Evolutionary conservation across 2,888 invertebrate species (phyloP), one percentile per base, ranked within the genome.

Genomic region (Gandaritis pyraliata): DNA sequence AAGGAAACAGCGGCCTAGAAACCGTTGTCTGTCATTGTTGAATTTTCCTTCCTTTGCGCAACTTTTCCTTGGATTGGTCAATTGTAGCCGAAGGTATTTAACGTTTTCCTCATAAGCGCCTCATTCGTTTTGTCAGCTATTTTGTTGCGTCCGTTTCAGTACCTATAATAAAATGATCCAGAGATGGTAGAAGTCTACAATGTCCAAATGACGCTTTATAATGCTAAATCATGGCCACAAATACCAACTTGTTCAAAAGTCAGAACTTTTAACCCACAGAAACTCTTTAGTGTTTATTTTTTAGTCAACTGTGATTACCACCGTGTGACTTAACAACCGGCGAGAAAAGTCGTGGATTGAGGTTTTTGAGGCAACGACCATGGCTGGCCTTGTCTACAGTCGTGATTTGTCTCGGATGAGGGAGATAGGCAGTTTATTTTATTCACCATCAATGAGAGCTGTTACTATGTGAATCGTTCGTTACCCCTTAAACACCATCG

Each of bases 1-100:
- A 69, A 87, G 87, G 86, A 86, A 86, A 81, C 72, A 69, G 72
- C 75, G 82, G 72, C 83, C 81, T 81, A 86, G 71, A 83, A 82
- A 76, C 72, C 69, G 71, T 58, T 68, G 72, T 59, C 73, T 72
- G 73, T 71, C 76, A 75, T 76, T 78, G 72, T 73, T 75, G 68
- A 81, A 77, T 84, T 87, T 86, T 82, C 80, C 81, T 80, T 76
- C 70, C 64, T 72, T 71, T 69, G 61, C 58, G 65, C 58, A 64
- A 66, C 68, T 70, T 65, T 70, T 69, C 66, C 58, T 61, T 59
- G 62, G 62, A 62, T 46, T 50, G 39, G 39, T 46, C 54, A 62
- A 62, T 52, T 41, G 47, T 47, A 38, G 33, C 18, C 30, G 7
- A 47, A 54, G 38, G 45, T n/a, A 36, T 16, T 53, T 39, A 7